Conservation (phyloP, 2,888 invertebrate genomes). For the Harpalus rubripes region DNA sequence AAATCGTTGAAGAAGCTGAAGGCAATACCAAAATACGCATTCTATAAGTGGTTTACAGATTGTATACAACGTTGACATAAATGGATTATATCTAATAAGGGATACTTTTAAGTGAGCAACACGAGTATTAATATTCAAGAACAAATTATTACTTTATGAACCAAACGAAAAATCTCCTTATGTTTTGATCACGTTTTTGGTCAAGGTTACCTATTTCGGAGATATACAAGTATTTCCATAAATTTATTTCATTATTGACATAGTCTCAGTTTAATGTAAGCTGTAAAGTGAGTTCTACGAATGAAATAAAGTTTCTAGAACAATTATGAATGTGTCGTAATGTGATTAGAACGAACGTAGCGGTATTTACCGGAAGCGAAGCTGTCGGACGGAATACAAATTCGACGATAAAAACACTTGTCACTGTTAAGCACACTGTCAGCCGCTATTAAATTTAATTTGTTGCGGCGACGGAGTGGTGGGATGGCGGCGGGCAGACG, state of each 20-base stretch:
- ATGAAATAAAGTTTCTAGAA: constrained; percentile 34
- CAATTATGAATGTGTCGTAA: constrained; percentile 61
- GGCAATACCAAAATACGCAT: too few species aligned
- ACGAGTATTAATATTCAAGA: too few species aligned
- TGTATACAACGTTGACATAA: too few species aligned
- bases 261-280: not conserved
- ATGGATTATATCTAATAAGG: too few species aligned
- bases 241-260: not conserved
- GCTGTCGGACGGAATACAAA: constrained; percentile 56
- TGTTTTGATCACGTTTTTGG: too few species aligned
- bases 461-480: constrained; percentile 35
- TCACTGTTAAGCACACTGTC: constrained; percentile 64
- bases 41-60: too few species aligned
- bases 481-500: constrained; percentile 12
- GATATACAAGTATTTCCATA: too few species aligned
- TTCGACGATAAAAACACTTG: constrained; percentile 64
- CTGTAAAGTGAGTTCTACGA: not conserved
- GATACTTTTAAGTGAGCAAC: too few species aligned
- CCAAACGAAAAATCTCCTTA: too few species aligned
- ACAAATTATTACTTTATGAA: too few species aligned
- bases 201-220: too few species aligned
- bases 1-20: too few species aligned
- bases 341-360: constrained; percentile 59
- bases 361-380: constrained; percentile 59
- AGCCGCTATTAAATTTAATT: constrained; percentile 65